phyloP scores from a whole-genome alignment of 2,797 vertebrate species.

The Adrianichthys oophorus region DNA sequence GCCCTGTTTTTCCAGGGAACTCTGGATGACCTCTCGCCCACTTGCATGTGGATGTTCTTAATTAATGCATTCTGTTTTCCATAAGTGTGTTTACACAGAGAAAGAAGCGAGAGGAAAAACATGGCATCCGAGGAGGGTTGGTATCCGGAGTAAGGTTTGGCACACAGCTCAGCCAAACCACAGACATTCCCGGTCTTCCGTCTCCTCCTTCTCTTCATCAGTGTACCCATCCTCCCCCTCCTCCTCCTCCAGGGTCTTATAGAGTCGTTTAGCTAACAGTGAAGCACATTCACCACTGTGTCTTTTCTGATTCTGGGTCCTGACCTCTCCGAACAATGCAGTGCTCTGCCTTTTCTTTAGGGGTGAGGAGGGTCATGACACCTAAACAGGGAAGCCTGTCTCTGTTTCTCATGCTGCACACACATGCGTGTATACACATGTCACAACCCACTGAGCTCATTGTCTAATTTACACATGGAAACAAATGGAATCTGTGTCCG shows the following conservation, averaged over 20 bases:
- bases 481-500: conserved; percentile 46
- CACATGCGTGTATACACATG: conserved; percentile 16
- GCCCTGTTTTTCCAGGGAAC: conserved; percentile 30
- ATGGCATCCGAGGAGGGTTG: conserved; percentile 43
- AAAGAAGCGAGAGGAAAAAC: conserved; percentile 25
- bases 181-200: conserved; percentile 46
- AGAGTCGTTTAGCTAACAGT: conserved; percentile 31
- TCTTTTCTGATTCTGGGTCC: conserved; percentile 34
- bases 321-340: conserved; percentile 35
- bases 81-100: conserved; percentile 40
- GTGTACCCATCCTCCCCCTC: conserved; percentile 12
- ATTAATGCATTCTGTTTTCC: conserved; percentile 61
- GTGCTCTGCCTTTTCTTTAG: conserved; percentile 52
- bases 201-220: conserved; percentile 29
- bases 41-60: conserved; percentile 53
- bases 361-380: conserved; percentile 20
- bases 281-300: conserved; percentile 43
- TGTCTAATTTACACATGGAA: conserved; percentile 41
- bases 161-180: conserved; percentile 41
- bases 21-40: conserved; percentile 53
- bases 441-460: conserved; percentile 42
- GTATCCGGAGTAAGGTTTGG: conserved; percentile 67
- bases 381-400: conserved; percentile 38
- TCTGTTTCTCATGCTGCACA: conserved; percentile 36
- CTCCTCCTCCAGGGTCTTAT: conserved; percentile 14